These are phyloP conservation scores for Danaus chrysippus DNA, from an alignment of 2,888 invertebrate species.

Conservation along the genomic window DNA sequence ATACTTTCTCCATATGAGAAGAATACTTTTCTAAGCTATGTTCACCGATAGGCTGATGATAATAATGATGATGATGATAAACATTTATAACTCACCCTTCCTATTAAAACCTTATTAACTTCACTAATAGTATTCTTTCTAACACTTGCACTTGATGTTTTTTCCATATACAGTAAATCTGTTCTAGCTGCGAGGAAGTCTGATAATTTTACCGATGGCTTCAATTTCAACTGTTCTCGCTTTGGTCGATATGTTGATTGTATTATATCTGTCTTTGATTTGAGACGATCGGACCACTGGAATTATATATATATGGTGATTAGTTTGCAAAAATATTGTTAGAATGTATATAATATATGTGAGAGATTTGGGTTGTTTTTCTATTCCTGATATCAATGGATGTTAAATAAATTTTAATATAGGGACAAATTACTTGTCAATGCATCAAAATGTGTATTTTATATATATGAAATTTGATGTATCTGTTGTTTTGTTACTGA, in stretches of 20 bases:
- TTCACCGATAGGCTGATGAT: no score
- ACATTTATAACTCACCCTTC: conserved; percentile 73
- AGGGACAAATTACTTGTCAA: no score
- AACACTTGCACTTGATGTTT: conserved; percentile 92
- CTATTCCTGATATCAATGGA: no score
- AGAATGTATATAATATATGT: no score
- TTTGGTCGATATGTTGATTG: conserved; percentile 68
- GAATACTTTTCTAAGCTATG: no score
- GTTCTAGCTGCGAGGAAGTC: conserved; percentile 92
- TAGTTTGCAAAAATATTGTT: not conserved
- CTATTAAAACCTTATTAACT: conserved; percentile 94
- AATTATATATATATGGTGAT: conserved; percentile 32
- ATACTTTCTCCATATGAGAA: no score
- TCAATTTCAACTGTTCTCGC: conserved; percentile 65
- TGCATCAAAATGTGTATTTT: no score
- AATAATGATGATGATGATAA: no score
- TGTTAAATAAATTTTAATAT: no score
- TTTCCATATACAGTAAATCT: conserved; percentile 92
- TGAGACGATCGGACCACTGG: conserved; percentile 91
- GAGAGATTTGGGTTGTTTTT: no score
- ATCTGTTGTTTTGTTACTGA: no score
- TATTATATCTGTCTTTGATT: conserved; percentile 85
- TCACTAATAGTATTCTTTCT: conserved; percentile 90
- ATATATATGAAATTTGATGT: no score
- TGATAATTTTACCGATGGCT: conserved; percentile 84